Conservation (phyloP, 2,888 invertebrate genomes). For the Drosophila merina region DNA sequence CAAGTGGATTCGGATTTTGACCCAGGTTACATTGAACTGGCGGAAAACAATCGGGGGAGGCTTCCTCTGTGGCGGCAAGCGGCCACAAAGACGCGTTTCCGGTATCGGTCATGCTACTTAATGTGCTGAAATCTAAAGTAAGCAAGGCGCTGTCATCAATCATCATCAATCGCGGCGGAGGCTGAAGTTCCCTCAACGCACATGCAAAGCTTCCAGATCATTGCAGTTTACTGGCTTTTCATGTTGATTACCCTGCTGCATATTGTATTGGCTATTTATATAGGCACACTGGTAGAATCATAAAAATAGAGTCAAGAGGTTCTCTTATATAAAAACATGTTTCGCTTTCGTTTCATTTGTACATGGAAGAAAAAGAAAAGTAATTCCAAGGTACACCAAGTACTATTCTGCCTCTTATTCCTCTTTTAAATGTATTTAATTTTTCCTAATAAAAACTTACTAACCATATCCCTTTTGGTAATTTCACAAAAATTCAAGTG, state of each 20-base stretch:
- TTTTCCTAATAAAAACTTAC: no score
- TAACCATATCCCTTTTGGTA: neutral
- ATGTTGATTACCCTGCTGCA: neutral
- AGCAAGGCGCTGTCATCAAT: constrained; percentile 28
- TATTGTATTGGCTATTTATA: constrained; percentile 5
- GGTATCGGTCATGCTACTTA: constrained; percentile 55
- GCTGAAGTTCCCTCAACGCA: constrained; percentile 6
- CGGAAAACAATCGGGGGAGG: neutral
- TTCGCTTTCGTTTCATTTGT: neutral
- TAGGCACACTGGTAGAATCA: neutral
- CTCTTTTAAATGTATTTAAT: neutral
- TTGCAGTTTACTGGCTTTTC: neutral
- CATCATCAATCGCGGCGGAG: constrained; percentile 5
- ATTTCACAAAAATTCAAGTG: no score
- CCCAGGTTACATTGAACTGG: constrained; percentile 52
- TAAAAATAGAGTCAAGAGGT: constrained; percentile 1
- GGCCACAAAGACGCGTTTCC: constrained; percentile 53
- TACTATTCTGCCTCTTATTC: neutral
- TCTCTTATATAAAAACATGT: constrained; percentile 2
- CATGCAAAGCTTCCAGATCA: constrained; percentile 5
- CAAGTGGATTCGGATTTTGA: constrained; percentile 15
- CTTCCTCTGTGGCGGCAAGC: constrained; percentile 39
- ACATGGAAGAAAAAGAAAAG: neutral
- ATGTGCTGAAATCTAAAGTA: constrained; percentile 41
- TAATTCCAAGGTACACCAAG: neutral